Percentiles rank a stretch among this genome's conserved stretches.
These are phyloP conservation scores for Oreocharis arfaki DNA, from an alignment of 2,113 vertebrate genomes.

Conservation along the genomic window DNA sequence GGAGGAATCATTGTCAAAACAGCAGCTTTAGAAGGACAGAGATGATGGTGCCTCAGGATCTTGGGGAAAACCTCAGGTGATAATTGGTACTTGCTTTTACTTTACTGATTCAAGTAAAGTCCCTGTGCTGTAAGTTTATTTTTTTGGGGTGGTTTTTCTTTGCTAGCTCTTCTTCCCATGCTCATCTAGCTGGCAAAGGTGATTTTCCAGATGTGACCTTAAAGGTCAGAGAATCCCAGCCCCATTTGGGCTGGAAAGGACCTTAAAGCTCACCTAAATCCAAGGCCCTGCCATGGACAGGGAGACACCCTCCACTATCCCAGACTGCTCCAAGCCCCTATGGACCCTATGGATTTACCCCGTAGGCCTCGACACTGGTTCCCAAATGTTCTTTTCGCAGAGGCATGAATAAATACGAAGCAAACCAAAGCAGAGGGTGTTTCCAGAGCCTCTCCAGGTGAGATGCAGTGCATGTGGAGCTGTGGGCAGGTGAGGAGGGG, in stretches of 20 bases:
- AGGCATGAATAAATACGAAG: not conserved
- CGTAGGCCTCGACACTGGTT: fast-evolving
- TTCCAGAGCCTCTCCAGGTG: not conserved
- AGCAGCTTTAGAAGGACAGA: not conserved
- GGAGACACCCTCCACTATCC: not conserved
- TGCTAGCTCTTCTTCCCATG: not conserved
- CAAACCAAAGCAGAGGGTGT: not conserved
- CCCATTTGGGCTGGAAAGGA: not conserved
- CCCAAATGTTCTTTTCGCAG: not conserved
- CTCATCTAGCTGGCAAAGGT: not conserved
- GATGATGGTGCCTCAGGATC: not conserved
- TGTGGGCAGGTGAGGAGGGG: not conserved
- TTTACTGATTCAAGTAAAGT: not conserved
- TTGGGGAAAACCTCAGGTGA: not conserved
- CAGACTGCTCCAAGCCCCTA: not conserved
- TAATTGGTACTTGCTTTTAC: not conserved
- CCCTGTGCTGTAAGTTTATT: not conserved
- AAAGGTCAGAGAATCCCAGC: not conserved
- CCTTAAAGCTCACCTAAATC: not conserved
- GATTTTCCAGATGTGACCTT: not conserved
- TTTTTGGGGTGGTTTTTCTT: not conserved
- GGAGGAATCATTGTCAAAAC: not conserved
- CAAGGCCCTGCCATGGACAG: not conserved
- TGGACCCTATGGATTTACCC: not conserved
- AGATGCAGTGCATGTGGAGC: not conserved